Evolutionary conservation across 2,888 invertebrate species (phyloP), one percentile per base, ranked within the genome.

Genomic region (Pristionchus exspectatus): DNA sequence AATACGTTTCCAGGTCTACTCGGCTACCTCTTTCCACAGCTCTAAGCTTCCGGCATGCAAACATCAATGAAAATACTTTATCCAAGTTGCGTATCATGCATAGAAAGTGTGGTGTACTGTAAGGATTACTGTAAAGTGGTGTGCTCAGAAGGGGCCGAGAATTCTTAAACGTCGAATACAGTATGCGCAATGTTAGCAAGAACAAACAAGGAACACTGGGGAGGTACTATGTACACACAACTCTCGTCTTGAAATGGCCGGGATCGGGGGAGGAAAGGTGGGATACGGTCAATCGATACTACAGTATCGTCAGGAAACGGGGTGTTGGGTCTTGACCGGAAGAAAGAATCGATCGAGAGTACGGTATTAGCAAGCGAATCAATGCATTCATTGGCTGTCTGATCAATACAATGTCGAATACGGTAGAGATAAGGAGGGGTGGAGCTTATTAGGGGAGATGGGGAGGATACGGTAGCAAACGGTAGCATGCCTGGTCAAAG

Each of bases 21-120:
- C 27, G 12, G 27, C 81, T n/a, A 81, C 81, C 81, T 81, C 50
- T 81, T 27, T 24, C 44, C 50, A 44, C 27, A 69, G 38, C n/a
- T 81, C 2, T 16, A 27, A 44, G 77, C n/a, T 44, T 27, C 38
- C 14, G 38, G 81, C 21, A 50, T 24, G 0, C 38, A 81, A 81
- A 0, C 1, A 54, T 54, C 30, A 21, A 50, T 12, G n/a, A 50
- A 81, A 81, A 50, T 81, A 24, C 50, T 81, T 81, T 81, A 81
- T 81, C n/a, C 81, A 77, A 81, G 50, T 81, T 81, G 81, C 81
- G 81, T 81, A 81, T 81, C n/a, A 81, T 81, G 24, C 81, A 50
- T 81, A 81, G 81, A 81, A 81, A 54, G 27, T 12, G n/a, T 24
- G 81, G n/a, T 50, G 44, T 50, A 50, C 44, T 50, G 44, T 50